Base-by-base conservation (phyloP, 2,113 vertebrate genomes). In the Bubalus kerabau region DNA sequence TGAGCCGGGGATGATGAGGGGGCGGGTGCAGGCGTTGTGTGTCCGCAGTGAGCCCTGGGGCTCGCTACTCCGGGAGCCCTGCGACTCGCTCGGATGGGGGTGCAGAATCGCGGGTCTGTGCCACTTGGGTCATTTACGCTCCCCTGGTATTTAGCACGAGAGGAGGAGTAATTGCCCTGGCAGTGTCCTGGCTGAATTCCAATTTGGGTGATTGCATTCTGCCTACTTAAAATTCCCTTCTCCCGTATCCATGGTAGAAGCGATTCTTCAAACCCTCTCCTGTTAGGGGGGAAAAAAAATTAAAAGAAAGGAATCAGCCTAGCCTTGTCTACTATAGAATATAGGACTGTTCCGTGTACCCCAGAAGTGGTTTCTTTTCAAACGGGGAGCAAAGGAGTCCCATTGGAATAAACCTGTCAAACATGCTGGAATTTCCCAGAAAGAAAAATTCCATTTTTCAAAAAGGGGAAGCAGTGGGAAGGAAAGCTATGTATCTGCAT, bases 111-210 rank as follows among this genome's bases (percentile, higher is more conserved):
- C 48, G n/a, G 92, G 97, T 56, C 92, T 85, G 19, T 5, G 30
- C 26, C 16, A 4, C 84, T 12, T 50, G 92, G 95, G 97, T 95
- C 97, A 82, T 54, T 94, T 57, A 48, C 3, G 46, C 95, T 86
- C 97, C 97, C 96, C 96, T 91, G 97, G 97, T 57, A 96, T 96
- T 97, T 96, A 96, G 94, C 90, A n/a, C 6, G 60, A 19, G 59
- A 97, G 86, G 96, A 94, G 97, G 92, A 97, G 93, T 91, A 90
- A 96, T 97, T 87, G 96, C 93, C 97, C 95, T 67, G 91, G 95
- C 94, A 85, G 98, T 40, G 97, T 97, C 97, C 98, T 98, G 98
- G 98, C 97, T 97, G 97, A 92, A 48, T 97, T 96, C 98, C 98
- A 98, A 96, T 78, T 87, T 95, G 97, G 96, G 95, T 96, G 98